Conservation (phyloP, 1,140 invertebrate genomes). For the Fopius arisanus region DNA sequence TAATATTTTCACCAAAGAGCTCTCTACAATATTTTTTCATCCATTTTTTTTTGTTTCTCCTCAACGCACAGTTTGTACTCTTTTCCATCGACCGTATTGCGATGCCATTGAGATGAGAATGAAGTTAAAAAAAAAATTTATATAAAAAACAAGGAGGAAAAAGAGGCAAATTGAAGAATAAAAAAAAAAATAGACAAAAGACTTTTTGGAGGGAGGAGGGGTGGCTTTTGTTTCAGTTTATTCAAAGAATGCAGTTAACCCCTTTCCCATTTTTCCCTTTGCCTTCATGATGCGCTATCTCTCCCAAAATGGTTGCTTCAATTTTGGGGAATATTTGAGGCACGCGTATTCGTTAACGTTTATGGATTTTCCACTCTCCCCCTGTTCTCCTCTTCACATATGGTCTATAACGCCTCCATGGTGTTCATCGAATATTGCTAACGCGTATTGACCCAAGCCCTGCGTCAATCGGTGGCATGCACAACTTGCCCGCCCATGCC, state of each 20-base stretch:
- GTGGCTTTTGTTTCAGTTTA: not conserved
- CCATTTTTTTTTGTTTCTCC: not conserved
- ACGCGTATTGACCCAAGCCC: conserved; percentile 20
- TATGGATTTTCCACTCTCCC: conserved; percentile 33
- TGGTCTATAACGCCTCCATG: not conserved
- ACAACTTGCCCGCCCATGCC: conserved; percentile 25
- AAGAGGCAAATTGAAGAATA: not conserved
- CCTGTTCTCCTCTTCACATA: not conserved
- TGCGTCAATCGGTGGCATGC: conserved; percentile 28
- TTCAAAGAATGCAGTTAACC: not conserved
- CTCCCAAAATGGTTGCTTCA: conserved; percentile 23
- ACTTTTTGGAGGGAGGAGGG: not conserved
- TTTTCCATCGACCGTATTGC: not conserved
- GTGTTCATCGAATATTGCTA: conserved; percentile 37
- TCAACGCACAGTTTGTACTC: not conserved
- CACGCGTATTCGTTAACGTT: conserved; percentile 51
- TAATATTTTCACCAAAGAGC: not conserved
- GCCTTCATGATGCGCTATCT: not conserved
- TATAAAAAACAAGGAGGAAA: not conserved
- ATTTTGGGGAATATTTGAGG: conserved; percentile 46
- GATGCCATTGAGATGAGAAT: not conserved
- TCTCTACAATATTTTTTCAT: not conserved
- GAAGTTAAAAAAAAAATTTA: not conserved
- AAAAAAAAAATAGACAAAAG: not conserved
- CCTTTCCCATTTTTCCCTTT: not conserved